Conservation (phyloP, 2,797 vertebrate genomes). For the Cercopithecus petaurista region DNA sequence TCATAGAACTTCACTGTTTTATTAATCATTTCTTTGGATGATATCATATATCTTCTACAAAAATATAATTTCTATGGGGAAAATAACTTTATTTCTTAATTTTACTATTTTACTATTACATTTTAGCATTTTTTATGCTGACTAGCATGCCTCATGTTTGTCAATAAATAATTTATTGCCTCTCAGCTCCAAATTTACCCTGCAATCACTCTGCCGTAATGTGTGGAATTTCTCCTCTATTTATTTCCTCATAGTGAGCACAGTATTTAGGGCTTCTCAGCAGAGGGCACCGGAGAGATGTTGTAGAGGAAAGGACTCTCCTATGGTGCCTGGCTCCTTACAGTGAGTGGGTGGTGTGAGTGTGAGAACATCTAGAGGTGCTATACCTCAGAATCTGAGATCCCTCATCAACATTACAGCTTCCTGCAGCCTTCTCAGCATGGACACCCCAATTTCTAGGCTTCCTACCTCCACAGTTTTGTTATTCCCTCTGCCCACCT, state of each 20-base stretch:
- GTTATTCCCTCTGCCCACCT: fast-evolving
- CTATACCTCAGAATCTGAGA: background rate
- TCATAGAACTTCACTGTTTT: background rate
- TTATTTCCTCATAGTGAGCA: background rate
- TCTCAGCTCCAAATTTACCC: background rate
- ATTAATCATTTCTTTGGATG: background rate
- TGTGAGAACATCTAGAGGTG: background rate
- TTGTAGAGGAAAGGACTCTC: fast-evolving
- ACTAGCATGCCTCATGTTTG: background rate
- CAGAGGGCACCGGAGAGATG: background rate
- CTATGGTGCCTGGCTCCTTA: background rate
- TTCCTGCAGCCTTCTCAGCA: background rate
- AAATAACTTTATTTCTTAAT: background rate
- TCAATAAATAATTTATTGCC: background rate
- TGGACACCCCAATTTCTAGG: fast-evolving
- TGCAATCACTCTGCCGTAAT: background rate
- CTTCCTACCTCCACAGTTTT: background rate
- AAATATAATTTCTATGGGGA: background rate
- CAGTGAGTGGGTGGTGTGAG: fast-evolving
- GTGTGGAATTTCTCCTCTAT: background rate
- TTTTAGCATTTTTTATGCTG: background rate
- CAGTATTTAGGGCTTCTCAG: background rate
- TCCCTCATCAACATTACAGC: background rate
- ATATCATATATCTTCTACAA: background rate
- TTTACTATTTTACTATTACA: background rate